These are phyloP conservation scores for Drosophila kanapiae DNA, from an alignment of 1,140 invertebrate genomes.

Conservation along the genomic window DNA sequence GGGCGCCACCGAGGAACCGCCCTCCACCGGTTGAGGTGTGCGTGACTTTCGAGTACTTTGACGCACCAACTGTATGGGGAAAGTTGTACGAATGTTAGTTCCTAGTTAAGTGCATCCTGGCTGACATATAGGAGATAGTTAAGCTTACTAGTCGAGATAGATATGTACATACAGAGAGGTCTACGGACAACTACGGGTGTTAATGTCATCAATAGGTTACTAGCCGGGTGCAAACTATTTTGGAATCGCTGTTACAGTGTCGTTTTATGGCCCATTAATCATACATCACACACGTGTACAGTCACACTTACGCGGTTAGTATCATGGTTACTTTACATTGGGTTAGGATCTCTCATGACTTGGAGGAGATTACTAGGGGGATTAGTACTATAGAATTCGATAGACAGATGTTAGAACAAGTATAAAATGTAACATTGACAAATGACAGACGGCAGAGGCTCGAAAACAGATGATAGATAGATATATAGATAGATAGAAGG, in stretches of 20 bases:
- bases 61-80: conserved; percentile 60
- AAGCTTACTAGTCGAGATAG: conserved; percentile 16
- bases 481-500: conserved; percentile 31
- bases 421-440: conserved; percentile 52
- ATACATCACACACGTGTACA: conserved; percentile 30
- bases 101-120: not conserved
- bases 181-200: conserved; percentile 54
- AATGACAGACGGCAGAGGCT: conserved; percentile 31
- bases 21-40: conserved; percentile 38
- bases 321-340: conserved; percentile 22
- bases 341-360: conserved; percentile 36
- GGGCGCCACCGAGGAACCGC: conserved; percentile 17
- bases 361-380: conserved; percentile 33
- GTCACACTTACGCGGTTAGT: conserved; percentile 47
- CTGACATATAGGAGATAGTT: conserved; percentile 9
- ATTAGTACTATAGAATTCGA: conserved; percentile 52
- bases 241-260: conserved; percentile 35
- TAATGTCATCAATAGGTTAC: conserved; percentile 40
- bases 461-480: conserved; percentile 22
- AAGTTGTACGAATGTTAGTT: conserved; percentile 8
- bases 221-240: conserved; percentile 40
- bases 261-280: conserved; percentile 42
- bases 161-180: conserved; percentile 45
- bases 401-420: conserved; percentile 60
- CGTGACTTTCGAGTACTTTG: conserved; percentile 69